Conservation (phyloP, 2,113 vertebrate species). For the Ptilonorhynchus violaceus region DNA sequence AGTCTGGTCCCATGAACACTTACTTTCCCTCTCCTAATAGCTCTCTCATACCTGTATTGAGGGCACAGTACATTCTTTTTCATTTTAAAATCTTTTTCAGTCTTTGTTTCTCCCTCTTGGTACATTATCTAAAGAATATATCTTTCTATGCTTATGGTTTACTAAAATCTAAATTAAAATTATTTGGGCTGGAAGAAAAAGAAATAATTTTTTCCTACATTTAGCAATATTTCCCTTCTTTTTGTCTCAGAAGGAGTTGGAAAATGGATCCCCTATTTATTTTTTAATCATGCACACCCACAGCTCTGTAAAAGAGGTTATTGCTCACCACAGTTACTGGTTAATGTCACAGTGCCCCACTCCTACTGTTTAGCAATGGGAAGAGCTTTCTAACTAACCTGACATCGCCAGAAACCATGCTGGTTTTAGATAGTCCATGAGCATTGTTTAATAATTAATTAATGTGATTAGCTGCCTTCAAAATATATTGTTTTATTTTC, state of each 20-base stretch:
- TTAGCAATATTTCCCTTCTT: background rate
- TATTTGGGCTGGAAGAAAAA: background rate
- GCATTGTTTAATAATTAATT: conserved; percentile 47
- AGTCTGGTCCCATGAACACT: background rate
- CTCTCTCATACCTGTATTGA: background rate
- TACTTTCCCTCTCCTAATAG: background rate
- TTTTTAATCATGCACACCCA: conserved; percentile 13
- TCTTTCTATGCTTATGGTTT: background rate
- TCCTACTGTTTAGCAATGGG: conserved; percentile 49
- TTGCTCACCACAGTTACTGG: background rate
- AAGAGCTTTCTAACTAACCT: conserved; percentile 53
- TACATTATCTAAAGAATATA: background rate
- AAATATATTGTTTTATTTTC: conserved; percentile 46
- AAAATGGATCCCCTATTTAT: background rate
- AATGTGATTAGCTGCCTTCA: conserved; percentile 54
- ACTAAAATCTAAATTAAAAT: background rate
- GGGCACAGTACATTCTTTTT: background rate
- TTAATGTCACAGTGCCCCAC: background rate
- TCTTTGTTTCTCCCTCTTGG: background rate
- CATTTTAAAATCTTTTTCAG: background rate
- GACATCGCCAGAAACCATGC: conserved; percentile 27
- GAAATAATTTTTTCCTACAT: background rate
- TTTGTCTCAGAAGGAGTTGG: background rate
- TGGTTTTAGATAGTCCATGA: conserved; percentile 46
- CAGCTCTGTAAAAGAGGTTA: background rate